These are phyloP conservation scores for Tetragonula clypearis DNA, from an alignment of 1,140 invertebrate genomes.

Conservation along the genomic window DNA sequence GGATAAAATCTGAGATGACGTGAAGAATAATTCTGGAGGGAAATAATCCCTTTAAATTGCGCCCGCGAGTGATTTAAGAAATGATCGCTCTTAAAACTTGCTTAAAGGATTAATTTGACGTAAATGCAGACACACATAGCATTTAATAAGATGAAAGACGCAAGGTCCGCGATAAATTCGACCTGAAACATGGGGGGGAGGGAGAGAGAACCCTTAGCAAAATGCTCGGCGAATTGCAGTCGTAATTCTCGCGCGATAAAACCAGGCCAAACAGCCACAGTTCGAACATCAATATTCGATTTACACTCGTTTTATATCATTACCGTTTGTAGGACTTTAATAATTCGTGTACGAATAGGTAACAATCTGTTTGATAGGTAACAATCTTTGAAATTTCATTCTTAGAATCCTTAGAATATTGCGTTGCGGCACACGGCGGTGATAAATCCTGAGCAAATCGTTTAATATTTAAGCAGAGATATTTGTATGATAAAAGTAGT, in stretches of 20 bases:
- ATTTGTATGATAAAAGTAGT: too few species aligned
- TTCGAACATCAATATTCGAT: conserved; percentile 3
- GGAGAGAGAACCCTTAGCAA: not conserved
- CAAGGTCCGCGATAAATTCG: not conserved
- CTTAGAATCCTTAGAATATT: not conserved
- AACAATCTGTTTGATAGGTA: not conserved
- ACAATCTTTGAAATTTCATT: not conserved
- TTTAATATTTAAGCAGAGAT: not conserved
- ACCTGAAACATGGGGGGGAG: too few species aligned
- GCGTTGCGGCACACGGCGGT: not conserved
- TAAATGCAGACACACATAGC: not conserved
- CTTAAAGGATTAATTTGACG: not conserved
- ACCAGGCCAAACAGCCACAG: not conserved
- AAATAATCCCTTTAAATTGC: not conserved
- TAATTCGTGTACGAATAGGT: not conserved
- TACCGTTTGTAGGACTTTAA: not conserved
- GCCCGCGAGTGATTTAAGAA: too few species aligned
- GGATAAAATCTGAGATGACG: not conserved
- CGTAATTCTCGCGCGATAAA: not conserved
- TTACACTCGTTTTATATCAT: not conserved
- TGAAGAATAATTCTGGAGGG: not conserved
- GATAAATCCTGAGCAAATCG: not conserved
- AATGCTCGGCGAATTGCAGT: not conserved
- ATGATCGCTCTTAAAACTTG: not conserved
- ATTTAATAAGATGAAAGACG: not conserved